These are phyloP conservation scores for Planococcus citri DNA, from an alignment of 1,140 invertebrate genomes.

Conservation along the genomic window DNA sequence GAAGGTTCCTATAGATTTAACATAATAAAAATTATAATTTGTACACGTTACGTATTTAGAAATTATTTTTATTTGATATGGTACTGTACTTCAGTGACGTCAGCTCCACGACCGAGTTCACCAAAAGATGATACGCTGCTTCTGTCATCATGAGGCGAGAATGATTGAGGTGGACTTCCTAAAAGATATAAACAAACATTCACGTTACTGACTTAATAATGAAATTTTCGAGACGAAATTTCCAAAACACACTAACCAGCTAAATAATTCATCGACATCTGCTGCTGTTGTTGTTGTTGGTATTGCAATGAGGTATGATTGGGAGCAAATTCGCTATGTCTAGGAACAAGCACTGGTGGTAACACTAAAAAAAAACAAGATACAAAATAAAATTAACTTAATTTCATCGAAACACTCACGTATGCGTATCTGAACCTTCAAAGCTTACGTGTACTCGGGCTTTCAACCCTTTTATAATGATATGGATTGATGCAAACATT, in stretches of 20 bases:
- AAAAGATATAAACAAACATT: neutral
- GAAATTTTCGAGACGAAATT: no score
- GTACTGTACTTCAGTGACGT: neutral
- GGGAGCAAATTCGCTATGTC: conserved; percentile 87
- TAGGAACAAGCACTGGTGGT: conserved; percentile 84
- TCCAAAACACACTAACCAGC: no score
- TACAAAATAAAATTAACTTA: conserved; percentile 24
- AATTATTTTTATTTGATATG: neutral
- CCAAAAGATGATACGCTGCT: neutral
- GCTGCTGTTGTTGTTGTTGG: conserved; percentile 45
- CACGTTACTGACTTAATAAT: no score
- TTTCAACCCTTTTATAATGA: conserved; percentile 91
- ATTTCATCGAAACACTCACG: no score
- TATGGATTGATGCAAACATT: conserved; percentile 98
- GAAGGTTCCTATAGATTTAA: conserved; percentile 62
- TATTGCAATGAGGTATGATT: conserved; percentile 75
- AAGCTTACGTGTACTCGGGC: conserved; percentile 41
- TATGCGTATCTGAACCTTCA: neutral
- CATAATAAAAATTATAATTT: conserved; percentile 37
- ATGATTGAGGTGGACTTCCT: neutral
- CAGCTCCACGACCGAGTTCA: neutral
- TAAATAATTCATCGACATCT: neutral
- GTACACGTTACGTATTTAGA: no score
- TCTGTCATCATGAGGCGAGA: neutral
- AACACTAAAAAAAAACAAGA: conserved; percentile 57